Base-by-base conservation (phyloP, 1,140 invertebrate genomes). In the Sogatella furcifera region DNA sequence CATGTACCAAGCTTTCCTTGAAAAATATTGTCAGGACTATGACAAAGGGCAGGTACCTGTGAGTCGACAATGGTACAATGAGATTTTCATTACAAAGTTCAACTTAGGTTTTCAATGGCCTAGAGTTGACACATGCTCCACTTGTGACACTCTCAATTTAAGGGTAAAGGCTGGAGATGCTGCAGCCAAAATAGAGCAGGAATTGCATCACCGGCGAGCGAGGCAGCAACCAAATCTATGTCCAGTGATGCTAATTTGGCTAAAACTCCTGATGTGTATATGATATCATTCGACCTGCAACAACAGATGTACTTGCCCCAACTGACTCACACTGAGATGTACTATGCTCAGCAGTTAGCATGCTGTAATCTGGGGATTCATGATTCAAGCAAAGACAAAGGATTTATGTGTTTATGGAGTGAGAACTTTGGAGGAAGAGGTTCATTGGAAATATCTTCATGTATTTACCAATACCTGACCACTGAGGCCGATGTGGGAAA, bases 311-410 rank as follows among this genome's bases (percentile, higher is more conserved):
- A 60, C 41, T 38, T 56, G 11, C 58, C 31, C 19, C 58, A 60
- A 55, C 41, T 60, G 24, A 60, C 58, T 5, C 58, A 60, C 31
- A 28, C 49, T 31, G 58, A 60, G 31, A 60, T 60, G 58, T 60
- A 60, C n/a, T 60, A 60, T 24, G 56, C 49, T 8, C 46, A 55
- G 43, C 58, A 60, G n/a, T 19, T 60, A 54, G 58, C 58, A 28
- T 60, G 58, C 34, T 55, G 38, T 19, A 55, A 60, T 21, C 38
- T 57, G 21, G 31, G 58, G 24, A 60, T 60, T 56, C 58, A 60
- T 14, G 58, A 60, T 41, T 54, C 34, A 14, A 28, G 8, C 5
- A 55, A 21, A 19, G 34, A 52, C 15, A 21, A 31, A 54, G 49
- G 58, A 34, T 56, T 10, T 38, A 38, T 38, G 55, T 56, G 11